Conservation (phyloP, 2,113 vertebrate species). For the Oryzias melastigma region DNA sequence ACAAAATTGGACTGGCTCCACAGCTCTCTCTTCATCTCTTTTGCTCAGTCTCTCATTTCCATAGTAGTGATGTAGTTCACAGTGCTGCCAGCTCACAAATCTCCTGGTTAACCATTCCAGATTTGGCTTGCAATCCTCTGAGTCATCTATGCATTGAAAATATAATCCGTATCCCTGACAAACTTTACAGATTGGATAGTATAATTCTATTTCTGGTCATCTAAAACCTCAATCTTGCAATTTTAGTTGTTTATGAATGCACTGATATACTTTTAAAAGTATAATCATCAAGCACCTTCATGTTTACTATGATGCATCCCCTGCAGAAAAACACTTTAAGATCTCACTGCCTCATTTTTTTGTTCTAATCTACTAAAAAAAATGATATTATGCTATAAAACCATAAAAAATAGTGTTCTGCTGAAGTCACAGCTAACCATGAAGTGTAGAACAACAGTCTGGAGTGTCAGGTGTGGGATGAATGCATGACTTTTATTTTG, state of each 20-base stretch:
- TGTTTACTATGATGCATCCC: too few relatives aligned
- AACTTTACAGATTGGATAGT: background rate
- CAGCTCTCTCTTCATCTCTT: conserved; percentile 6
- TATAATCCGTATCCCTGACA: conserved; percentile 7
- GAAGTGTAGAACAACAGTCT: too few relatives aligned
- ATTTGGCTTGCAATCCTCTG: conserved; percentile 25
- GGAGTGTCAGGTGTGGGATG: too few relatives aligned
- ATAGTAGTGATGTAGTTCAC: conserved; percentile 18
- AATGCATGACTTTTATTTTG: too few relatives aligned
- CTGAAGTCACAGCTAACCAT: too few relatives aligned
- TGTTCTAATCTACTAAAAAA: too few relatives aligned
- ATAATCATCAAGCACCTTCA: background rate
- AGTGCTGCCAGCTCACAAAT: conserved; percentile 31
- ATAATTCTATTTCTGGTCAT: background rate
- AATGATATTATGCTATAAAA: too few relatives aligned
- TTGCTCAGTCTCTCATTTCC: conserved; percentile 1
- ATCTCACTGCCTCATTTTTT: too few relatives aligned
- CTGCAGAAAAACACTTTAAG: too few relatives aligned
- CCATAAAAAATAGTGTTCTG: too few relatives aligned
- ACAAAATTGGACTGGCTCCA: conserved; percentile 36
- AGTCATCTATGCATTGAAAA: conserved; percentile 8
- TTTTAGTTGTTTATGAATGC: background rate
- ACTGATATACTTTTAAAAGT: background rate
- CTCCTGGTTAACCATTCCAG: conserved; percentile 12
- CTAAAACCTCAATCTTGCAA: background rate